These are phyloP conservation scores for Microchrysa polita DNA, from an alignment of 2,888 invertebrate genomes.

Conservation along the genomic window DNA sequence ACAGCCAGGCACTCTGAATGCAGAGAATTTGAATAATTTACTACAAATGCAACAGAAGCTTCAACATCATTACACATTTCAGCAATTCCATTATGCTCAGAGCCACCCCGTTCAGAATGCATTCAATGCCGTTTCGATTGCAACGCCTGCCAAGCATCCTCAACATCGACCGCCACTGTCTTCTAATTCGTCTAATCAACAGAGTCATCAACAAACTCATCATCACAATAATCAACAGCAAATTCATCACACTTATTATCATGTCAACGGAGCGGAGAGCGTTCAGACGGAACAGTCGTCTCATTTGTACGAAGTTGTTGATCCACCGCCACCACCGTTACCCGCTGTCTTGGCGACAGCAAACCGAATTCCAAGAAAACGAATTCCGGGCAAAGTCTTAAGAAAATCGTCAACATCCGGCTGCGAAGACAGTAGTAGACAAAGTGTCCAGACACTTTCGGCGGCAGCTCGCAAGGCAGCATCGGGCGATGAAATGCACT, in stretches of 20 bases:
- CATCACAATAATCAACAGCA: constrained; percentile 12
- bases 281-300: constrained; percentile 26
- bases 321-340: constrained; percentile 9
- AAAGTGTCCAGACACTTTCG: constrained; percentile 43
- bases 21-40: constrained; percentile 45
- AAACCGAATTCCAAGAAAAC: constrained; percentile 44
- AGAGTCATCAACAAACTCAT: constrained; percentile 26
- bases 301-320: constrained; percentile 47
- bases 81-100: not conserved
- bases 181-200: constrained; percentile 28
- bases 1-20: not conserved
- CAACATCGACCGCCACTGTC: constrained; percentile 21
- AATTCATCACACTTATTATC: constrained; percentile 5
- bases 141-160: constrained; percentile 15
- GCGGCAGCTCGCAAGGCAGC: constrained; percentile 31
- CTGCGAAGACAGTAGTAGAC: constrained; percentile 35
- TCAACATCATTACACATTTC: constrained; percentile 22
- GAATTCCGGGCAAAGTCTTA: constrained; percentile 45
- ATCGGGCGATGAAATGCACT: constrained; percentile 36
- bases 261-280: constrained; percentile 8
- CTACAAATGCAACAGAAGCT: constrained; percentile 46
- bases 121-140: constrained; percentile 1
- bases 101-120: not conserved
- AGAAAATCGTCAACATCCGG: not conserved
- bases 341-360: constrained; percentile 22